Conservation (phyloP, 2,113 vertebrate genomes). For the Antigone vipio region DNA sequence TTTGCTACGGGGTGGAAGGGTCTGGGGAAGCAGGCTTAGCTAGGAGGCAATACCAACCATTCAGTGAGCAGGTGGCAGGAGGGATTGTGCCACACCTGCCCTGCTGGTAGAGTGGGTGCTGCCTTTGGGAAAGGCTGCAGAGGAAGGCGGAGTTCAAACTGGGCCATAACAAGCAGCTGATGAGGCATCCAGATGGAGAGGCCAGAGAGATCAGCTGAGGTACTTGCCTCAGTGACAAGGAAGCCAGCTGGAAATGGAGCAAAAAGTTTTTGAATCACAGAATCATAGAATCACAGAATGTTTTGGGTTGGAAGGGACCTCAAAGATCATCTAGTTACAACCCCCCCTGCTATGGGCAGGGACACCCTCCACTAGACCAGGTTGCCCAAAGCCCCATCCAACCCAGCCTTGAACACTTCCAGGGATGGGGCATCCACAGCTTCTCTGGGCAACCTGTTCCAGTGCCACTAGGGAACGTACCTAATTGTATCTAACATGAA, state of each 20-base stretch:
- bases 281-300: background rate
- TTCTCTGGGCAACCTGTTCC: no score
- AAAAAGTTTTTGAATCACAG: background rate
- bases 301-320: no score
- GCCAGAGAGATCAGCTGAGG: background rate
- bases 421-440: no score
- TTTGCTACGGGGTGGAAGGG: background rate
- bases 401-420: no score
- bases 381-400: no score
- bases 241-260: background rate
- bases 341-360: no score
- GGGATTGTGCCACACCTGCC: background rate
- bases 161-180: rapidly evolving
- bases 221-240: background rate
- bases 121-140: background rate
- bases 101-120: background rate
- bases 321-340: no score
- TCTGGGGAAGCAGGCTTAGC: background rate
- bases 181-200: background rate
- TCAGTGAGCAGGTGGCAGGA: background rate
- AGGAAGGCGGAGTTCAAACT: background rate
- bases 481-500: background rate
- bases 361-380: no score
- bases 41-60: background rate
- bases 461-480: background rate